Evolutionary conservation across 1,140 invertebrate genomes (phyloP), one percentile per base, ranked within the genome.

Genomic region (Condylostylus longicornis): DNA sequence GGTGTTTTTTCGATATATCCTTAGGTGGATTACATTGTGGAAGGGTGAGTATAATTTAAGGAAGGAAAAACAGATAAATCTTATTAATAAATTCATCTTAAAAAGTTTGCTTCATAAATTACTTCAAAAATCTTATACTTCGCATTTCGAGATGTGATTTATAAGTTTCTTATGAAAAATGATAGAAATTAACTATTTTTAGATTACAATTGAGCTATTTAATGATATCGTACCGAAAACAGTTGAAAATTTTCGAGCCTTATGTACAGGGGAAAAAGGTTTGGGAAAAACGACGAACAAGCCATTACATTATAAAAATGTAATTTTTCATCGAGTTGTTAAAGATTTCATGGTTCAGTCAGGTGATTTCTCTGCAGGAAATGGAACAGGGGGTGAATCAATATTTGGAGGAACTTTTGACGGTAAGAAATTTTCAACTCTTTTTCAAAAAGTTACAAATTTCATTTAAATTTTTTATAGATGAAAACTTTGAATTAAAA

Each of bases 271-370:
- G 3, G 86, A 93, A 51, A 78, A 77, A 52, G 82, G 84, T 8
- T 63, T 78, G 7, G 85, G 82, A 8, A 69, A 71, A 54, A 69
- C 65, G 3, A 81, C 79, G 1, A 69, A 70, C 23, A 85, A 84
- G 54, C 71, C 71, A 6, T 60, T 82, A 9, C 72, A 77, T 49
- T 82, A 81, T 51, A 82, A 81, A 65, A 79, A 79, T 36, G 77
- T 79, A 25, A 75, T 85, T 35, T 90, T 94, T 57, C 89, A 93
- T 62, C 66, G 89, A 41, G 86, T 94, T 5, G 85, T 93, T 7
- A 90, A 90, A 57, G 82, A 89, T 61, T 93, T 93, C 54, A 90
- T 93, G 75, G 79, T 85, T 38, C 82, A 86, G 66, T 78, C 79
- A 28, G 84, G 84, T 20, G 85, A 88, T 57, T 88, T 88, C 56